Evolutionary conservation across 1,140 invertebrate genomes (phyloP).

Genomic region (Magallana ariakensis): DNA sequence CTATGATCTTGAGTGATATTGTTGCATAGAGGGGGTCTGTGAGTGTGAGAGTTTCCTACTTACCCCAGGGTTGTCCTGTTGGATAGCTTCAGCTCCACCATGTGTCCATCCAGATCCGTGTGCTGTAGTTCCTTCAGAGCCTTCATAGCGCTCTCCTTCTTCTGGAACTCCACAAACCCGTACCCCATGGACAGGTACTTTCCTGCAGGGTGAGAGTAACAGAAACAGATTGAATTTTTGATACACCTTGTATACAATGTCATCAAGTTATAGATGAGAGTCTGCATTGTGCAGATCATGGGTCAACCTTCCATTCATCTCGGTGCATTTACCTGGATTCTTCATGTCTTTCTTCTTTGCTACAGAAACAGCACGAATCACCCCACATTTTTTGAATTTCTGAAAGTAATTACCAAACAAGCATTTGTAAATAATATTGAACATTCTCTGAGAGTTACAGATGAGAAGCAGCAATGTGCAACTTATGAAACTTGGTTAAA

Average conservation of each 20-base stretch:
- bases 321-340: conserved; percentile 82
- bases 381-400: conserved; percentile 90
- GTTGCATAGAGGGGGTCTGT: too few species aligned
- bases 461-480: too few species aligned
- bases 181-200: conserved; percentile 90
- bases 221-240: too few species aligned
- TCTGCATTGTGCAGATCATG: too few species aligned
- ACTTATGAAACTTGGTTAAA: too few species aligned
- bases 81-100: conserved; percentile 94
- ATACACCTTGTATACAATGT: too few species aligned
- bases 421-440: too few species aligned
- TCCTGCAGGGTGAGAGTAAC: conserved; percentile 67
- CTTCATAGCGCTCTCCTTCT: conserved; percentile 85
- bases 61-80: conserved; percentile 86
- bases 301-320: too few species aligned
- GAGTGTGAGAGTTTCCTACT: background rate
- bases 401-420: conserved; percentile 55
- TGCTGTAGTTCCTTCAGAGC: conserved; percentile 93
- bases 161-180: conserved; percentile 95
- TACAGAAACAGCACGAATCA: conserved; percentile 87
- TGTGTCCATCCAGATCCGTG: conserved; percentile 91
- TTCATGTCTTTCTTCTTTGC: conserved; percentile 92
- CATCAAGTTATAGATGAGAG: too few species aligned
- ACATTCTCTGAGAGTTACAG: too few species aligned
- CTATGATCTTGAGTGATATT: too few species aligned